Percentiles rank a stretch among this genome's conserved stretches.
These are phyloP conservation scores for Clarias laeviceps DNA, from an alignment of 2,797 vertebrate genomes.

Conservation along the genomic window DNA sequence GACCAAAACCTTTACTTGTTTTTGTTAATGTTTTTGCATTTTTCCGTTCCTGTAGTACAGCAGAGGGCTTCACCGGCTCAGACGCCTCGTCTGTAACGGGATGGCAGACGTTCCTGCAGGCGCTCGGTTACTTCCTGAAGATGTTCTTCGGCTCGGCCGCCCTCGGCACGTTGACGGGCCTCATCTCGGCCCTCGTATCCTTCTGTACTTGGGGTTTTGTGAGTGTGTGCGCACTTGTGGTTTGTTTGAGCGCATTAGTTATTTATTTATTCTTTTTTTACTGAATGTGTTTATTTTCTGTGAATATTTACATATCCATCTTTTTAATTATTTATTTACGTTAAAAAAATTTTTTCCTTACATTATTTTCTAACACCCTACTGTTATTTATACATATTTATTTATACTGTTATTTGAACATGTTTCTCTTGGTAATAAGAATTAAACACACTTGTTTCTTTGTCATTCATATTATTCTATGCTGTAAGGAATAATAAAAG, in stretches of 20 bases:
- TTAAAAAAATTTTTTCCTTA: neutral
- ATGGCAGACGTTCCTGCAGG: conserved; percentile 94
- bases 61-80: conserved; percentile 90
- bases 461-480: neutral
- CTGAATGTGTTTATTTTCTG: neutral
- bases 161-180: conserved; percentile 93
- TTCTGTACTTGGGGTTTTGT: conserved; percentile 40
- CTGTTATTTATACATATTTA: neutral
- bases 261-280: neutral
- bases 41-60: conserved; percentile 80
- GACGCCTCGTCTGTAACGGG: conserved; percentile 87
- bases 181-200: conserved; percentile 98
- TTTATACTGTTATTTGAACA: neutral
- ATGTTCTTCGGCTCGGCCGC: conserved; percentile 99
- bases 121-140: conserved; percentile 91
- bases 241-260: neutral
- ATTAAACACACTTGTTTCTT: neutral
- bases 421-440: no score
- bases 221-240: neutral
- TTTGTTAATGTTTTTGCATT: neutral
- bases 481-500: neutral
- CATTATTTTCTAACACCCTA: neutral
- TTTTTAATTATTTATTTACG: no score
- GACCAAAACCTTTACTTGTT: neutral
- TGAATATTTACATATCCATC: neutral